Evolutionary conservation across 1,140 invertebrate genomes (phyloP), one percentile per base, ranked within the genome.

Genomic region (Pogonomyrmex californicus): DNA sequence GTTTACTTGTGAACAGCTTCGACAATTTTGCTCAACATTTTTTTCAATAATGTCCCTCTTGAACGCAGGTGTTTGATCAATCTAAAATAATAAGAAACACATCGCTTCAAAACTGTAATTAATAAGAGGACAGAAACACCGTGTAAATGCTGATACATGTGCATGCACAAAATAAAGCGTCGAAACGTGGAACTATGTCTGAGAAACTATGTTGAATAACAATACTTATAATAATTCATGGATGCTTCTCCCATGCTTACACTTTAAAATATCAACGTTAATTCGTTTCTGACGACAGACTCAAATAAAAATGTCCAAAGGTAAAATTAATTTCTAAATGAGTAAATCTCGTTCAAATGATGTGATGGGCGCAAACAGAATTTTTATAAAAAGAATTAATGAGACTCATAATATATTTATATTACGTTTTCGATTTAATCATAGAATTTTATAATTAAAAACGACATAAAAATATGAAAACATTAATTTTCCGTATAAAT

Each of bases 81-180:
- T 49, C 9, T 54, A 41, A 70, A 68, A 68, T 68, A 56, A 54
- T 47, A 41, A 54, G 17, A n/a, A 56, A 70, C 38, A 58, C 23
- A 56, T 41, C 9, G 7, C 41, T 63, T 30, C 14, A 66, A 78
- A 66, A 65, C 10, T 56, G 51, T 14, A 41, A 76, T 65, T 78
- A 78, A 79, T 79, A 38, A 38, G 30, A 51, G 38, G 65, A 79
- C 44, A 51, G 33, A 78, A 70, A 70, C 30, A 71, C 47, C 47
- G 51, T 71, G 51, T 71, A 44, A 73, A 41, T 83, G n/a, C 36
- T 54, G 36, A 81, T 68, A 81, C 56, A 68, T 38, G 23, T 49
- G 41, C 68, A 83, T 83, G 79, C 79, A 83, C 10, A 60, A 49
- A 83, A 47, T 38, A 73, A 60, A 62, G 54, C 79, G 17, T 82